A percentile compares a stretch with the other conserved stretches of the same genome.
These are phyloP conservation scores for Psix sp. DNA, from an alignment of 1,140 invertebrate species.

Conservation along the genomic window DNA sequence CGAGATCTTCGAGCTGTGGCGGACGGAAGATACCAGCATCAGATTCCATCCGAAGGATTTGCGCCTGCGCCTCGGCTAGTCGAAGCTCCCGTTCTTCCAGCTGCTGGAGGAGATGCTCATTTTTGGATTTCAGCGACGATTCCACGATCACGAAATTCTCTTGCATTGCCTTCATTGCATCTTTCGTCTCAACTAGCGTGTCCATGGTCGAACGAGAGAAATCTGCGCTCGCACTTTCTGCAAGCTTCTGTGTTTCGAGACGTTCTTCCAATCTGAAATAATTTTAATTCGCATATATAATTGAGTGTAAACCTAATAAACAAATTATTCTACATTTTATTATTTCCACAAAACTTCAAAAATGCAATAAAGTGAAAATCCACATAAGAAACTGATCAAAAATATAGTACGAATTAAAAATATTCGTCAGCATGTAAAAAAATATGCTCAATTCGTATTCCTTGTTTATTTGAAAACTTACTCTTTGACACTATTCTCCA, in stretches of 20 bases:
- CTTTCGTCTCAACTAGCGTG: conserved; percentile 78
- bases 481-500: conserved; percentile 69
- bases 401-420: no score
- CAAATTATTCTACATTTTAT: no score
- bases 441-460: no score
- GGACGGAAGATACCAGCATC: conserved; percentile 60
- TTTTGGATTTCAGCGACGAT: conserved; percentile 70
- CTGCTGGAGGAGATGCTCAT: conserved; percentile 70
- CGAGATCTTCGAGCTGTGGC: conserved; percentile 58
- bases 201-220: conserved; percentile 74
- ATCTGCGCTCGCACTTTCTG: conserved; percentile 64
- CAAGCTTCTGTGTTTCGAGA: conserved; percentile 63
- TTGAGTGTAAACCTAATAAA: no score
- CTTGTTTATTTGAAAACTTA: conserved; percentile 53
- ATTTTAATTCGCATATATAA: conserved; percentile 5
- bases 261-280: conserved; percentile 64
- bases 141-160: conserved; percentile 79
- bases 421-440: no score
- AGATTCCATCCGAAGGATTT: conserved; percentile 66
- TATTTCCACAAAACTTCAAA: no score
- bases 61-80: conserved; percentile 67
- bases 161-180: conserved; percentile 80
- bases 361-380: no score
- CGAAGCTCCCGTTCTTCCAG: conserved; percentile 67
- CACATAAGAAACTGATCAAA: no score